Percentiles rank a stretch among this genome's conserved stretches.
Evolutionary conservation across 2,113 vertebrate genomes (phyloP).

Genomic region (Daboia siamensis): DNA sequence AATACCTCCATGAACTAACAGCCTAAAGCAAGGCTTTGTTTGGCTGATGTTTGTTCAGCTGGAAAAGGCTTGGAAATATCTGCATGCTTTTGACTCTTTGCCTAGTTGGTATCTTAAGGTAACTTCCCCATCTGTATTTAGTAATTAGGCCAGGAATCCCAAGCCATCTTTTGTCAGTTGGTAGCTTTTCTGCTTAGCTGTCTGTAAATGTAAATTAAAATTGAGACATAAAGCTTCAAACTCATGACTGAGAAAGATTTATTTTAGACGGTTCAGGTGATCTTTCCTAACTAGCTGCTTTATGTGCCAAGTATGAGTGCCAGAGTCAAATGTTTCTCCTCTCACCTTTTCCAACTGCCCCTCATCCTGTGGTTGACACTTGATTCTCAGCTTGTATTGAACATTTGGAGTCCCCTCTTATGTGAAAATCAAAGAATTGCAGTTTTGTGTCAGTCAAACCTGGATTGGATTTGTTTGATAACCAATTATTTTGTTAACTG

Average conservation of each 20-base stretch:
- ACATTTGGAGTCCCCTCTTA: background rate
- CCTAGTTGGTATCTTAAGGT: constrained; percentile 13
- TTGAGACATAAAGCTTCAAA: background rate
- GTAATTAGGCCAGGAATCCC: constrained; percentile 5
- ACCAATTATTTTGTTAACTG: background rate
- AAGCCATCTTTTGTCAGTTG: constrained; percentile 5
- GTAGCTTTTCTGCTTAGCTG: background rate
- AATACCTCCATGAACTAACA: constrained; percentile 6
- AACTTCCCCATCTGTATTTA: constrained; percentile 2
- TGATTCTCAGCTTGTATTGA: background rate
- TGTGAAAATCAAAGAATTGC: background rate
- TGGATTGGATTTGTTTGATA: background rate
- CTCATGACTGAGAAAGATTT: background rate
- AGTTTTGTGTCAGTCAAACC: background rate
- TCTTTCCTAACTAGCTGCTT: background rate
- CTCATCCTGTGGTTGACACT: background rate
- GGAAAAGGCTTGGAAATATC: background rate
- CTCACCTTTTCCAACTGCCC: background rate
- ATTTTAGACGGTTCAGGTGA: background rate
- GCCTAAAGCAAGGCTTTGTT: constrained; percentile 5
- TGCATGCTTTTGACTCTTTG: background rate
- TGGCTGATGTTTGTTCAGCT: background rate
- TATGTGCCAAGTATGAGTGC: background rate
- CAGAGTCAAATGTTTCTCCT: background rate
- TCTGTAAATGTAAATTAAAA: background rate